Evolutionary conservation across 2,888 invertebrate species (phyloP), one percentile per base, ranked within the genome.

Genomic region (Philopedon plagiatum): DNA sequence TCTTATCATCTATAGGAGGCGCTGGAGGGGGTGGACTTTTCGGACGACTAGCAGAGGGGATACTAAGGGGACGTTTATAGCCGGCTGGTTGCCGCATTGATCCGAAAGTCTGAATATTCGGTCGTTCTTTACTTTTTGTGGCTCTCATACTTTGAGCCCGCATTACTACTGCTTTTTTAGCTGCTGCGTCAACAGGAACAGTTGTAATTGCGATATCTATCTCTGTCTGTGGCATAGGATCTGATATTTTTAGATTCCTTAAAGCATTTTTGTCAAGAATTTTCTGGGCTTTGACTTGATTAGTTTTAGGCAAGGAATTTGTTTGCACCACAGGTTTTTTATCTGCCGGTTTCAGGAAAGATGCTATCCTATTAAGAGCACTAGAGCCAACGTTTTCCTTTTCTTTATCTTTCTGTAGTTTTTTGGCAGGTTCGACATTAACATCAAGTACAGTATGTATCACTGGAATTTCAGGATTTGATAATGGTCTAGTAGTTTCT

Each of bases 111-210:
- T 92, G 94, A 32, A 94, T 88, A 0, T 87, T 86, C 0, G 93
- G 91, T 80, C 91, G 74, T 9, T 77, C 77, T 9, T 76, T 76
- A 1, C 76, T 13, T 0, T 85, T 81, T 0, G 88, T 88, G 60
- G 91, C 91, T 76, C 94, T 87, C 93, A 95, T 93, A 78, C 95
- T 95, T 80, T 95, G 95, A 0, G 95, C 92, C 61, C 95, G 88
- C 85, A 92, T 91, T 0, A 94, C 91, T 11, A 91, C 90, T 57
- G 88, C 89, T 44, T 88, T 86, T 60, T 87, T 88, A 11, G 76
- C 72, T 76, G 86, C 87, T 1, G 86, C 85, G 49, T 88, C 87
- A 0, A 92, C 90, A 0, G 93, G 89, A 0, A 93, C 87, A 0
- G 90, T 88, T 11, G 87, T 88, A 7, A 88, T 86, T 0, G 90